Evolutionary conservation across 2,797 vertebrate genomes (phyloP), one percentile per base, ranked within the genome.

Genomic region (Cuniculus paca): DNA sequence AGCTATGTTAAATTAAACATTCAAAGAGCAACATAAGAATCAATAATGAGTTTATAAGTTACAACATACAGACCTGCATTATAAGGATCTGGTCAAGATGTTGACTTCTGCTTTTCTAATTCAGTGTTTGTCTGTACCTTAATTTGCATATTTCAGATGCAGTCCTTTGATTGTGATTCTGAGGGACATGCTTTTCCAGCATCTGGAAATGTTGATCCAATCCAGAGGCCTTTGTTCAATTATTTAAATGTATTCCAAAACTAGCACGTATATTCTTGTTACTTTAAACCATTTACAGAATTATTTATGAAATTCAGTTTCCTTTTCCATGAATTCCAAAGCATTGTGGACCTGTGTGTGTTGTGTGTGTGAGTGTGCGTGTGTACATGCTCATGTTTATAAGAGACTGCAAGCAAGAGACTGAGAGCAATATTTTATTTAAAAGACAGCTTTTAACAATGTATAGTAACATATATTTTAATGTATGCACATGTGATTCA

Each of bases 301-400:
- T 90, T 78, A 52, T 34, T 87, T 88, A 58, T 79, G 48, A 93
- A 95, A 90, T 70, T 80, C 39, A 39, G 7, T 85, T 87, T 81
- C 13, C 1, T 84, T 90, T 83, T 80, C 26, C 17, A 36, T 74
- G 28, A 85, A 81, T 79, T 45, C 9, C 14, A 78, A 95, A 81
- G 31, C 24, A 89, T 88, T 79, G 72, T 28, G 63, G 34, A 4
- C 31, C 0, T 84, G 19, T 39, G 11, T 10, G 34, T 68, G 13
- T 84, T 68, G 14, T 70, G 42, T 70, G 10, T 70, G 52, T 81
- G 24, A 60, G 13, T 84, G 19, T 39, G 11, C 8, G 34, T 68
- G 16, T 81, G 10, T 79, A 26, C 39, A 19, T 52, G 17, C 39
- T 28, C 14, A 24, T 85, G n/a, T 24, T 16, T 26, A 63, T 83